phyloP scores from a whole-genome alignment of 2,797 vertebrate genomes.

The Clarias fuscus region DNA sequence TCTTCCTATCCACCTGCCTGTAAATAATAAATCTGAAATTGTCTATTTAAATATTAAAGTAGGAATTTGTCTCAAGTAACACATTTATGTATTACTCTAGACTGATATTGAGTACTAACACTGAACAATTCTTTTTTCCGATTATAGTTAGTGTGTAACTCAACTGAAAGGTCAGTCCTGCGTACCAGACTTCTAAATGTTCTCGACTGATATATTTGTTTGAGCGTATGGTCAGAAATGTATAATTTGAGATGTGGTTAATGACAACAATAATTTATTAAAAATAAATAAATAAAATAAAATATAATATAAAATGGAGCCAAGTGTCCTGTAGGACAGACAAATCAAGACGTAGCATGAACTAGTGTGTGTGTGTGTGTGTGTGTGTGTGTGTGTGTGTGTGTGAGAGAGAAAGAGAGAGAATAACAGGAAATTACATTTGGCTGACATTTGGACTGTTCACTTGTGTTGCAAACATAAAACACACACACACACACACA shows the following conservation, averaged over 20 bases:
- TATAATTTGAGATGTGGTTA: neutral
- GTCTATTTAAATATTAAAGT: neutral
- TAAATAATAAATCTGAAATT: neutral
- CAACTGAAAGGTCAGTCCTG: neutral
- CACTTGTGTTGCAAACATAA: neutral
- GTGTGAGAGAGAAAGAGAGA: neutral
- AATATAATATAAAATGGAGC: neutral
- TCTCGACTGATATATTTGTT: neutral
- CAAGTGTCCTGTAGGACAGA: neutral
- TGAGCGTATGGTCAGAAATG: neutral
- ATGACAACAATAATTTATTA: neutral
- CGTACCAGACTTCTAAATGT: neutral
- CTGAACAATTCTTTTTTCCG: too few species aligned
- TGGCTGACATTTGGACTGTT: conserved; percentile 5
- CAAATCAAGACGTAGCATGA: neutral
- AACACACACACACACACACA: conserved; percentile 8
- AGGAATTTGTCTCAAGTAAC: too few species aligned
- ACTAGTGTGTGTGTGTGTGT: neutral
- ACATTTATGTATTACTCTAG: neutral
- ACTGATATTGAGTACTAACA: too few species aligned
- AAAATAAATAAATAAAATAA: neutral
- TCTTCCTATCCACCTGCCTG: neutral
- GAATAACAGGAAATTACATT: conserved; percentile 8
- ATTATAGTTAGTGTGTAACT: neutral
- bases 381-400: neutral